phyloP scores from a whole-genome alignment of 2,797 vertebrate genomes.

The Eulemur mongoz region DNA sequence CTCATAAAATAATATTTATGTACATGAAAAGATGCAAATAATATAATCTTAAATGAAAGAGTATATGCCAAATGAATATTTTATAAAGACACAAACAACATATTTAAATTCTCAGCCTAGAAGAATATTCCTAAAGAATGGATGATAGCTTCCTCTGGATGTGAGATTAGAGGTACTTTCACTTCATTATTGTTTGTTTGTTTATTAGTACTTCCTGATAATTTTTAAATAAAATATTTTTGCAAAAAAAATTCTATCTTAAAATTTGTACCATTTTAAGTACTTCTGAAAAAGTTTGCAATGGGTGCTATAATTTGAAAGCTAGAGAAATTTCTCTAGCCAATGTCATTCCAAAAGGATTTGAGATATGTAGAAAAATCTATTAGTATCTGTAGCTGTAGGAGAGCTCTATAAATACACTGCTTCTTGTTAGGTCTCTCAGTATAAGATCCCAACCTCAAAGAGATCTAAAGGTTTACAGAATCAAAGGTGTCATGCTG shows the following conservation, averaged over 20 bases:
- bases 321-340: neutral
- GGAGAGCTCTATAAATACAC: conserved; percentile 53
- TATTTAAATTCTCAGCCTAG: neutral
- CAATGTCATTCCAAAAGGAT: neutral
- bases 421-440: conserved; percentile 30
- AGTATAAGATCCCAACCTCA: conserved; percentile 33
- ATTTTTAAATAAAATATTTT: conserved; percentile 13
- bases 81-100: neutral
- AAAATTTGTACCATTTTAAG: neutral
- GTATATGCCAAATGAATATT: neutral
- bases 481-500: conserved; percentile 53
- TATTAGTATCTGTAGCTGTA: neutral
- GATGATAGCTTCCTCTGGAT: neutral
- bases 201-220: neutral
- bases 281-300: neutral
- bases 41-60: neutral
- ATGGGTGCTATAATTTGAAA: neutral
- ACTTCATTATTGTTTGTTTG: neutral
- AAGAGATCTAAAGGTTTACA: conserved; percentile 59
- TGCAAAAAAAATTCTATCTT: neutral
- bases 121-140: accelerated
- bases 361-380: neutral
- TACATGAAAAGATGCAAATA: neutral
- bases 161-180: neutral
- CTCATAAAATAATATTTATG: neutral